These are phyloP conservation scores for Euplagia quadripunctaria DNA, from an alignment of 2,888 invertebrate species.

Conservation along the genomic window DNA sequence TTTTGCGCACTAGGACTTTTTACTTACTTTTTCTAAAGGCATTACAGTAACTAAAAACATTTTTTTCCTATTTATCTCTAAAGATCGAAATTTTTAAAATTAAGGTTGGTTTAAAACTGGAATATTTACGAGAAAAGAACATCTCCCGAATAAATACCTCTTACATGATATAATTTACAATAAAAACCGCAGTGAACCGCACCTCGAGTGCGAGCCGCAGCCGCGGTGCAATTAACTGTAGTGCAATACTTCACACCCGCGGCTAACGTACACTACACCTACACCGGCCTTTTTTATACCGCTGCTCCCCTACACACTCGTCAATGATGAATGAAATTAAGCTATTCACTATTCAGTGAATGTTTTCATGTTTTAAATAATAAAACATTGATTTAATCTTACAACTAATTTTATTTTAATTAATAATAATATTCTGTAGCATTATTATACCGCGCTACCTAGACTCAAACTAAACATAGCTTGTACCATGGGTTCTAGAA, in stretches of 20 bases:
- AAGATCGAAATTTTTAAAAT: too few species aligned
- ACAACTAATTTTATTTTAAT: too few species aligned
- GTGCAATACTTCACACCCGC: constrained; percentile 40
- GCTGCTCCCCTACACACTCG: neutral
- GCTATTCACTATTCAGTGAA: neutral
- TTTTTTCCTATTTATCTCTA: too few species aligned
- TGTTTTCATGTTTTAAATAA: neutral
- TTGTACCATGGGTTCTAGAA: too few species aligned
- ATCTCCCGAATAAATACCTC: neutral
- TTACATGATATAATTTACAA: constrained; percentile 6
- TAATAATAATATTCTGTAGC: too few species aligned
- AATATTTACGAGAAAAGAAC: neutral
- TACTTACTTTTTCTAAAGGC: too few species aligned
- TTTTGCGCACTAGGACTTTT: too few species aligned
- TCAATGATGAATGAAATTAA: constrained; percentile 2
- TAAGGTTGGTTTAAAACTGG: too few species aligned
- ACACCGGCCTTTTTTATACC: constrained; percentile 6
- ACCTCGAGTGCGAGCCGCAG: constrained; percentile 20
- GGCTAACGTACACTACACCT: neutral
- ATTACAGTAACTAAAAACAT: too few species aligned
- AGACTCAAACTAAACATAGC: too few species aligned
- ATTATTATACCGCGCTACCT: too few species aligned
- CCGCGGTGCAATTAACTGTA: constrained; percentile 38
- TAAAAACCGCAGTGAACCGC: constrained; percentile 2
- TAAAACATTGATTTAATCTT: too few species aligned